Percentiles rank a stretch among this genome's conserved stretches.
Conservation (phyloP, 2,888 invertebrate species). For the Mylabris sibirica region DNA sequence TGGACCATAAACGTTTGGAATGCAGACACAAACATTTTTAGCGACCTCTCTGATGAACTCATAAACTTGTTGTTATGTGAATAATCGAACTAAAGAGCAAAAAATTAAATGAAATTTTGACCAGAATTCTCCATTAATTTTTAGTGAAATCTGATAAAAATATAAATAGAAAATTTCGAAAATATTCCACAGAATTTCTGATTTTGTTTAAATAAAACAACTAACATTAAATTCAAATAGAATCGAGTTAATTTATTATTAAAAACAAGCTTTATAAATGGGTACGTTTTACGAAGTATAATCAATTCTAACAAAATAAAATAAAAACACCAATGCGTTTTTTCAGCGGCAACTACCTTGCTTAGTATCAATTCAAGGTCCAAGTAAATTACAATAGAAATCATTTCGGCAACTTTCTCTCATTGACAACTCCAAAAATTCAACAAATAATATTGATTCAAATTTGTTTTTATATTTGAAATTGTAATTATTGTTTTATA, state of each 20-base stretch:
- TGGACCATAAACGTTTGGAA: conserved; percentile 4
- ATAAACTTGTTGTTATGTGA: conserved; percentile 10
- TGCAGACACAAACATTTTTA: conserved; percentile 10
- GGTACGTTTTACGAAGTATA: too few relatives aligned
- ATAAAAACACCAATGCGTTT: too few relatives aligned
- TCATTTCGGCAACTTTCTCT: neutral
- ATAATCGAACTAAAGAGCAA: neutral
- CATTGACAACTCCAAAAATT: neutral
- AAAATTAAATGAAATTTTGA: neutral
- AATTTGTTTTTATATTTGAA: neutral
- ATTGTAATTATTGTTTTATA: conserved; percentile 2
- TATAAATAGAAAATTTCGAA: neutral
- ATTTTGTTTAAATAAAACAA: neutral
- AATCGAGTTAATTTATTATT: too few relatives aligned
- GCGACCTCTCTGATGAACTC: conserved; percentile 11
- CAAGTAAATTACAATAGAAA: too few relatives aligned
- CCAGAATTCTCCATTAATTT: neutral
- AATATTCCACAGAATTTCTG: neutral
- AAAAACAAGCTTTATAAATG: too few relatives aligned
- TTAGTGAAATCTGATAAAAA: neutral
- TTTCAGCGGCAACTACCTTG: too few relatives aligned
- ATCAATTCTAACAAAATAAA: too few relatives aligned
- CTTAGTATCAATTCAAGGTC: neutral
- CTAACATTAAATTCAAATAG: too few relatives aligned
- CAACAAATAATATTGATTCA: neutral